These are phyloP conservation scores for Suncus etruscus DNA, from an alignment of 2,113 vertebrate species.

Conservation along the genomic window DNA sequence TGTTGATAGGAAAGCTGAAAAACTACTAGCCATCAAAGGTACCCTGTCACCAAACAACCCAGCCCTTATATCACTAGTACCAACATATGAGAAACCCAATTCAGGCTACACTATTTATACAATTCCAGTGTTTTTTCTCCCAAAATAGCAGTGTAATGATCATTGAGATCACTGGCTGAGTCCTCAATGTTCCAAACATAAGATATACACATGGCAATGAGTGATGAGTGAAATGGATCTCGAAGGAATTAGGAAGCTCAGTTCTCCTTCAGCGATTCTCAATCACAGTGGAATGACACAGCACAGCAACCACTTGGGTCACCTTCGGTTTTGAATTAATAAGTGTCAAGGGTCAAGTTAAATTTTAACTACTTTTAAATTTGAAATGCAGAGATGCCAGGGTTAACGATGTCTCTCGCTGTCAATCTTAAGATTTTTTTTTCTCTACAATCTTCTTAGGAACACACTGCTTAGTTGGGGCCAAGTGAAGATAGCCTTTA, in stretches of 20 bases:
- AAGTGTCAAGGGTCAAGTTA: slow-evolving; percentile 13
- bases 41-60: background rate
- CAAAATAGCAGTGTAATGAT: background rate
- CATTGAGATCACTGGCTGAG: background rate
- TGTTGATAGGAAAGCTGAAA: background rate
- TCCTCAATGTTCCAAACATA: background rate
- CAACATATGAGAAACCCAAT: background rate
- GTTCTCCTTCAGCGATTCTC: background rate
- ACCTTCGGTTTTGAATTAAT: background rate
- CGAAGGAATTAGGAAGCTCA: background rate
- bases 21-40: background rate
- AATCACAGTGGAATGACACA: background rate
- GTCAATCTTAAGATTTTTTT: background rate
- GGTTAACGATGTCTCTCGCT: background rate
- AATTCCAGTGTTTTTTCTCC: background rate
- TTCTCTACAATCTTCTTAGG: background rate
- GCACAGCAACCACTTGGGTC: background rate
- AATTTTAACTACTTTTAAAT: slow-evolving; percentile 16
- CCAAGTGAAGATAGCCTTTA: background rate
- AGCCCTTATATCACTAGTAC: background rate
- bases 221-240: background rate
- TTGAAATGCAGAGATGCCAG: background rate
- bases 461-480: background rate
- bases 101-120: background rate
- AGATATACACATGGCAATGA: background rate